phyloP scores from a whole-genome alignment of 2,797 vertebrate species.

The Antennarius maculatus region DNA sequence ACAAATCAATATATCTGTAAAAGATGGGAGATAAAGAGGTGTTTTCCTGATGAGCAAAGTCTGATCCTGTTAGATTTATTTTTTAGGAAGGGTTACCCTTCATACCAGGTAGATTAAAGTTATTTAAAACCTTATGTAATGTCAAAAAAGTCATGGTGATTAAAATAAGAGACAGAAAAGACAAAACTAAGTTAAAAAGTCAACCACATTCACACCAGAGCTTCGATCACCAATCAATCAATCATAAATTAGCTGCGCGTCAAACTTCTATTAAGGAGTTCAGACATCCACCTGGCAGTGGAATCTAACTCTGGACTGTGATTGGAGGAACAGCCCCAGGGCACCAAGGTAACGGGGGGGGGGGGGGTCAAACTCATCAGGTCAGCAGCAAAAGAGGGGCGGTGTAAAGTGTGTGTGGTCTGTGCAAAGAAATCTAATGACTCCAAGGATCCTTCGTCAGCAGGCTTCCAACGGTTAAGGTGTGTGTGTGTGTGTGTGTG shows the following conservation, averaged over 20 bases:
- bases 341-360: slow-evolving; percentile 58
- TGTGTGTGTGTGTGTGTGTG: slow-evolving; percentile 14
- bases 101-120: slow-evolving; percentile 1
- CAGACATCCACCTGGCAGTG: slow-evolving; percentile 67
- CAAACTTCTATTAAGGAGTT: slow-evolving; percentile 70
- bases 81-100: slow-evolving; percentile 9
- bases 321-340: slow-evolving; percentile 70
- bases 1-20: not conserved
- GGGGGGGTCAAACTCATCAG: slow-evolving; percentile 59
- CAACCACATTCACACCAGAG: not conserved
- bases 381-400: slow-evolving; percentile 14
- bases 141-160: slow-evolving; percentile 18
- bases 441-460: slow-evolving; percentile 4
- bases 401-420: slow-evolving; percentile 15
- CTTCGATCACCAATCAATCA: slow-evolving; percentile 56
- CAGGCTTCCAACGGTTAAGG: slow-evolving; percentile 12
- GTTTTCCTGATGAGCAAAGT: not conserved
- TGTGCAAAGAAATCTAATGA: slow-evolving; percentile 51
- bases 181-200: slow-evolving; percentile 59
- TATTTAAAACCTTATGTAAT: slow-evolving; percentile 5
- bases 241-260: slow-evolving; percentile 69
- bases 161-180: slow-evolving; percentile 23
- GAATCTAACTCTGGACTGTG: slow-evolving; percentile 51
- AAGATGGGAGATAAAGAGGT: not conserved
- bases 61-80: slow-evolving; percentile 7